Evolutionary conservation across 2,888 invertebrate species (phyloP), one percentile per base, ranked within the genome.

Genomic region (Cremastinae sp.): DNA sequence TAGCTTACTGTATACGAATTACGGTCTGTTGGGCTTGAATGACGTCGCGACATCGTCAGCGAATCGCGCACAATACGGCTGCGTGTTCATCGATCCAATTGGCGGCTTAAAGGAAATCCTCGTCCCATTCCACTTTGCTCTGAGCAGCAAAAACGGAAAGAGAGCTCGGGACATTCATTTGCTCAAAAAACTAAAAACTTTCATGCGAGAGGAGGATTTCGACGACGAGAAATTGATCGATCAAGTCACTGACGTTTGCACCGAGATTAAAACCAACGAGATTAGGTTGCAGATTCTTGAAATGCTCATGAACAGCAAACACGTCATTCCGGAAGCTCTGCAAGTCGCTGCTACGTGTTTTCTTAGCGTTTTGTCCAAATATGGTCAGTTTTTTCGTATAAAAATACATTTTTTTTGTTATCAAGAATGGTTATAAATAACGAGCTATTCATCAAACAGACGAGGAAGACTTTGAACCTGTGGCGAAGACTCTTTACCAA

Each of bases 111-210:
- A 96, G 87, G 95, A 95, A 85, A 93, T 98, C 78, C 91, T 92
- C 76, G 94, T 98, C 82, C 98, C 98, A 20, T 98, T 98, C 89
- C 97, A 97, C 90, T 95, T 95, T 88, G 95, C 97, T 0, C 91
- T 98, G 45, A 96, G 95, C 87, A 97, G 96, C 81, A 95, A 95
- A 86, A 96, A 96, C 89, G 97, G 96, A 72, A 95, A 95, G 83
- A 93, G 95, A 83, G 95, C 97, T 0, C 93, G 96, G 81, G 98
- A 98, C 89, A 92, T 97, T 65, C 97, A 98, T 90, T 91, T 97
- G 53, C 91, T 97, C 74, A 94, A 96, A 85, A 94, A 96, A 81
- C 89, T 96, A 22, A 93, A 94, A 75, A 93, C 93, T 45, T 91
- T 92, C 76, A 88, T 96, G 12, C 94, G 93, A 84, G 92, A 93